phyloP scores from a whole-genome alignment of 2,797 vertebrate genomes.

The Muraenolepis orangiensis region DNA sequence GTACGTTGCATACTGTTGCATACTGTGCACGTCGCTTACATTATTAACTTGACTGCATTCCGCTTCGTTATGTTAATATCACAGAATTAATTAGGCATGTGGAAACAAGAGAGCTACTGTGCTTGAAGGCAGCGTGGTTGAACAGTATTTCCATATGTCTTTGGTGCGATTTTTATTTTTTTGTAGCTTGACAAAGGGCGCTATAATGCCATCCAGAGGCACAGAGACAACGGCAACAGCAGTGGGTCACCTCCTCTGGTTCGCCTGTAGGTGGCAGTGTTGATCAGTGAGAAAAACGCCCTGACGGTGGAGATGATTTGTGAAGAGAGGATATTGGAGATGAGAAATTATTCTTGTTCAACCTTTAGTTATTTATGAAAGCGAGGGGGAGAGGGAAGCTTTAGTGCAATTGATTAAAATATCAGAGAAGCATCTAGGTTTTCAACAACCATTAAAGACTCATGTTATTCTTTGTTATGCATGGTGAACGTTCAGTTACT shows the following conservation, averaged over 20 bases:
- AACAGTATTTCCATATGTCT: background rate
- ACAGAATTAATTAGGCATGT: background rate
- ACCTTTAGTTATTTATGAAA: background rate
- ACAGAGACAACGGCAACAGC: slow-evolving; percentile 14
- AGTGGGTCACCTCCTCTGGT: slow-evolving; percentile 1
- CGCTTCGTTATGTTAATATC: background rate
- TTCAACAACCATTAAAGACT: too few species aligned
- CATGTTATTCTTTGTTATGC: background rate
- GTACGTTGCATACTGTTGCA: background rate
- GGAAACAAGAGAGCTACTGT: background rate
- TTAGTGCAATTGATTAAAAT: background rate
- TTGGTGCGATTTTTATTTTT: background rate
- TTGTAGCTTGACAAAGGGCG: slow-evolving; percentile 30
- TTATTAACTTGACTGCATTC: background rate
- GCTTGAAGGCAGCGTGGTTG: background rate
- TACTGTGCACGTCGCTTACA: background rate
- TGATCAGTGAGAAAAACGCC: slow-evolving; percentile 16
- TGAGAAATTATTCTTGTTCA: background rate
- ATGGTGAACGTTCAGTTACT: background rate
- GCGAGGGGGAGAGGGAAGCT: background rate
- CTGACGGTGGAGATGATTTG: slow-evolving; percentile 3
- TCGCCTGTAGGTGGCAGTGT: slow-evolving; percentile 68
- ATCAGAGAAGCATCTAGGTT: background rate
- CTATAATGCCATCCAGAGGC: slow-evolving; percentile 65
- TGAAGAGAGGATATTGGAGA: background rate